Conservation (phyloP, 2,113 vertebrate genomes). For the Brachypteracias leptosomus region DNA sequence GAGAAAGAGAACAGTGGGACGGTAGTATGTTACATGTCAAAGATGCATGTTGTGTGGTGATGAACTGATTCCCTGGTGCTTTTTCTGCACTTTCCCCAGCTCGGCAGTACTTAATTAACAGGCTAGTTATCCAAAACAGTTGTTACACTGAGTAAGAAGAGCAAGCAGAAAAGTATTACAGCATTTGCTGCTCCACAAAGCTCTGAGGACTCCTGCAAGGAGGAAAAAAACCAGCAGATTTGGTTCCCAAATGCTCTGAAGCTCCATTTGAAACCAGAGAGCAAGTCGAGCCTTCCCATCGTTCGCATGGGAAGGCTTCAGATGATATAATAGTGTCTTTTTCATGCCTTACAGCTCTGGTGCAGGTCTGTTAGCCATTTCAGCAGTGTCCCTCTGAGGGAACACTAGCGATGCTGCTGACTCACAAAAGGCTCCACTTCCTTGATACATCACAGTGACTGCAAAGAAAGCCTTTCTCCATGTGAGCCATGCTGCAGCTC, state of each 20-base stretch:
- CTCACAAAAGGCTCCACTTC: constrained; percentile 42
- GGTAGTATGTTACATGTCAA: background rate
- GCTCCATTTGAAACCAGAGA: background rate
- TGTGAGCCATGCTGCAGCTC: constrained; percentile 3
- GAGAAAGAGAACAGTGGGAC: background rate
- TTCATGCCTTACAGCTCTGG: background rate
- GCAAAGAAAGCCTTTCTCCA: constrained; percentile 3
- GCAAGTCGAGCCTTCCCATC: background rate
- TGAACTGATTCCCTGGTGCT: background rate
- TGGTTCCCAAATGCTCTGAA: background rate
- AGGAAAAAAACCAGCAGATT: background rate
- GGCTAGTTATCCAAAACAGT: background rate
- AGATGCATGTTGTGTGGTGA: background rate
- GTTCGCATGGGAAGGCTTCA: background rate
- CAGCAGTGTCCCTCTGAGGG: background rate
- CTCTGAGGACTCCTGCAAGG: background rate
- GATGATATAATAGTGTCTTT: background rate
- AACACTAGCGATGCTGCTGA: background rate
- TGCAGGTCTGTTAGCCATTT: constrained; percentile 42
- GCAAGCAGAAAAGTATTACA: too few species aligned
- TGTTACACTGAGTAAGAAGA: too few species aligned
- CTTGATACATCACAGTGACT: constrained; percentile 41
- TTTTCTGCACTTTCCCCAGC: background rate
- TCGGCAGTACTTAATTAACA: background rate
- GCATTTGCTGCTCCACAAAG: background rate